Conservation (phyloP, 2,888 invertebrate genomes). For the Coremacera marginata region DNA sequence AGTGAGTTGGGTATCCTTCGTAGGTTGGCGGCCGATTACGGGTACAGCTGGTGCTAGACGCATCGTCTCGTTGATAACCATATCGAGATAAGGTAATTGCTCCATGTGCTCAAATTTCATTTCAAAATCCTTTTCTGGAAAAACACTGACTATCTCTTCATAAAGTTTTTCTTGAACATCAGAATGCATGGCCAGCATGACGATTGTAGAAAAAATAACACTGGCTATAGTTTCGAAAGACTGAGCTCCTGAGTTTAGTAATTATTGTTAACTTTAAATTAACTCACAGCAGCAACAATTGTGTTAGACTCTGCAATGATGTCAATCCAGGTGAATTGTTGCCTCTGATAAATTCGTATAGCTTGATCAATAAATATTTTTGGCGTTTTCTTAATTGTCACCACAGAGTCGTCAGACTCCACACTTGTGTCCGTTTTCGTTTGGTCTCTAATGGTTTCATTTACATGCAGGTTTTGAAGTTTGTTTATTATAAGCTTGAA, state of each 20-base stretch:
- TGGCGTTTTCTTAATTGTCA: constrained; percentile 44
- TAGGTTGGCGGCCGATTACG: constrained; percentile 49
- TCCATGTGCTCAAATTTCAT: constrained; percentile 47
- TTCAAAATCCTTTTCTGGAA: constrained; percentile 48
- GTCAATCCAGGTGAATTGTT: constrained; percentile 47
- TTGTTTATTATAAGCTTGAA: constrained; percentile 11
- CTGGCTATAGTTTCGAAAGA: constrained; percentile 52
- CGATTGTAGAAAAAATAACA: constrained; percentile 42
- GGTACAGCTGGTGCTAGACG: constrained; percentile 52
- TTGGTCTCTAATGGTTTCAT: not conserved
- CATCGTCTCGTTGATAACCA: constrained; percentile 54
- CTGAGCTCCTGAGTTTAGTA: no score
- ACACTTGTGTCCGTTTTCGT: not conserved
- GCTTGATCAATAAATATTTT: constrained; percentile 54
- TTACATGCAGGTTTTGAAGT: not conserved
- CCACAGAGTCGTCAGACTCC: not conserved
- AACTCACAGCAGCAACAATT: constrained; percentile 50
- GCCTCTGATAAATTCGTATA: constrained; percentile 45
- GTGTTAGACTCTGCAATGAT: constrained; percentile 50
- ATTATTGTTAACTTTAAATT: not conserved
- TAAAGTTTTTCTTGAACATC: constrained; percentile 47
- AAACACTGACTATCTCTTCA: constrained; percentile 46
- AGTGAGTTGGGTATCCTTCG: constrained; percentile 42
- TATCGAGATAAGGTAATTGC: constrained; percentile 53
- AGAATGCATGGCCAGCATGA: constrained; percentile 51